Evolutionary conservation across 2,888 invertebrate genomes (phyloP).

Genomic region (Oscheius myriophilus): DNA sequence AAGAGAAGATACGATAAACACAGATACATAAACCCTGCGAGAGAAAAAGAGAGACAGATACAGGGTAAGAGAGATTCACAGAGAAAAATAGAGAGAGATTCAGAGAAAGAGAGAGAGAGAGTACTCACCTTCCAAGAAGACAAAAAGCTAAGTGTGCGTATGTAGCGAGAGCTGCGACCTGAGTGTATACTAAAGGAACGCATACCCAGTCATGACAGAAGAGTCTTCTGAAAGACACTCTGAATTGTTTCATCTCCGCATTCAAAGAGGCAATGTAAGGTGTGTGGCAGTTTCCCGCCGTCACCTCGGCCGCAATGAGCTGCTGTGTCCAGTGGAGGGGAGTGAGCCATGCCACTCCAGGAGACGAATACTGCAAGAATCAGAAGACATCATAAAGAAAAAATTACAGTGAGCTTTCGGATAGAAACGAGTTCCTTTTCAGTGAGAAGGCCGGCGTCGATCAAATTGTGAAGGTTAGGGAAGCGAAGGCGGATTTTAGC

Average conservation of each 20-base stretch:
- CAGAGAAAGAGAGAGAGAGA: too few relatives aligned
- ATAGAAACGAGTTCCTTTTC: conserved; percentile 56
- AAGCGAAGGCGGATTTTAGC: conserved; percentile 65
- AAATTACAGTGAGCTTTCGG: conserved; percentile 39
- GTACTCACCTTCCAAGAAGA: conserved; percentile 71
- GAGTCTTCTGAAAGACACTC: conserved; percentile 44
- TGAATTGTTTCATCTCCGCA: conserved; percentile 45
- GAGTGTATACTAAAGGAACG: conserved; percentile 60
- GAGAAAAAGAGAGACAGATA: too few relatives aligned
- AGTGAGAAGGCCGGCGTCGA: conserved; percentile 72
- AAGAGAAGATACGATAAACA: too few relatives aligned
- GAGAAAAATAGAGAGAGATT: too few relatives aligned
- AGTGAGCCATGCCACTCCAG: conserved; percentile 58
- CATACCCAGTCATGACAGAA: conserved; percentile 63
- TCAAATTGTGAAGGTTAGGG: conserved; percentile 72
- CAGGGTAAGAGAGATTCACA: too few relatives aligned
- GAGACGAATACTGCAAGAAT: conserved; percentile 46
- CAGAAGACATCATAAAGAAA: too few relatives aligned
- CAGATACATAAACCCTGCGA: too few relatives aligned
- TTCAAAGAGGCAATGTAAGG: conserved; percentile 40
- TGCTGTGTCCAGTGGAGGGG: conserved; percentile 63
- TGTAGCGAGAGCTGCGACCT: conserved; percentile 72
- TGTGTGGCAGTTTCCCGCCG: conserved; percentile 32
- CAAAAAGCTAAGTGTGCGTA: conserved; percentile 72
- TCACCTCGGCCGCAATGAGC: conserved; percentile 35